Conservation (phyloP, 2,888 invertebrate genomes). For the Pogonocherus hispidulus region DNA sequence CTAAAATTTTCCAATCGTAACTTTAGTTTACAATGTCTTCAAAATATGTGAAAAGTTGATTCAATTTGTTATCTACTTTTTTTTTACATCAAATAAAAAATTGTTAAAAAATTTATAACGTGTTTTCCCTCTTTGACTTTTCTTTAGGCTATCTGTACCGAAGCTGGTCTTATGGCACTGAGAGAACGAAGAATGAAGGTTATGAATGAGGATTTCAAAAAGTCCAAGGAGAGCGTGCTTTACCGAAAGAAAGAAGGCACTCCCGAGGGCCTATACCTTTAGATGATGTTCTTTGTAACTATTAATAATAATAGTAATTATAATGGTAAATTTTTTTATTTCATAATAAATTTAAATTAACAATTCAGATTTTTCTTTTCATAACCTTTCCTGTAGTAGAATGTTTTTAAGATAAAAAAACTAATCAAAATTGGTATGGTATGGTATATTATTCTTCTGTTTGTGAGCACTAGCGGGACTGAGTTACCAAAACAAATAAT, state of each 20-base stretch:
- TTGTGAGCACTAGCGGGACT: no score
- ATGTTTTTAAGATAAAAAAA: no score
- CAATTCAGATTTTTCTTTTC: no score
- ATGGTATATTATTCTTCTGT: no score
- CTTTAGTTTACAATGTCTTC: no score
- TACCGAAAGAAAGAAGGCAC: conserved; percentile 99
- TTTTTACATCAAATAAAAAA: no score
- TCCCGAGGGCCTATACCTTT: conserved; percentile 98
- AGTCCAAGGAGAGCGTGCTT: conserved; percentile 98
- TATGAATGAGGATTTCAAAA: conserved; percentile 99
- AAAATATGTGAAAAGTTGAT: no score
- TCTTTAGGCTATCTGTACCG: conserved; percentile 96
- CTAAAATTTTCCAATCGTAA: no score
- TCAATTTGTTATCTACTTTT: no score
- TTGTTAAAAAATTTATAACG: neutral
- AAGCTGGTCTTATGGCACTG: conserved; percentile 98
- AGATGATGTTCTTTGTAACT: conserved; percentile 66
- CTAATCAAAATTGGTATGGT: no score
- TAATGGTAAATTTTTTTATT: conserved; percentile 9
- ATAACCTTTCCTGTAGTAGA: no score
- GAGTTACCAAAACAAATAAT: no score
- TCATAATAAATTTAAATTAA: neutral
- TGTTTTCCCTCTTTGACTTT: neutral
- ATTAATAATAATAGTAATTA: neutral
- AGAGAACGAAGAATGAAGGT: conserved; percentile 99